Base-by-base conservation (phyloP, 1,140 invertebrate species). In the Trachelipus rathkii region DNA sequence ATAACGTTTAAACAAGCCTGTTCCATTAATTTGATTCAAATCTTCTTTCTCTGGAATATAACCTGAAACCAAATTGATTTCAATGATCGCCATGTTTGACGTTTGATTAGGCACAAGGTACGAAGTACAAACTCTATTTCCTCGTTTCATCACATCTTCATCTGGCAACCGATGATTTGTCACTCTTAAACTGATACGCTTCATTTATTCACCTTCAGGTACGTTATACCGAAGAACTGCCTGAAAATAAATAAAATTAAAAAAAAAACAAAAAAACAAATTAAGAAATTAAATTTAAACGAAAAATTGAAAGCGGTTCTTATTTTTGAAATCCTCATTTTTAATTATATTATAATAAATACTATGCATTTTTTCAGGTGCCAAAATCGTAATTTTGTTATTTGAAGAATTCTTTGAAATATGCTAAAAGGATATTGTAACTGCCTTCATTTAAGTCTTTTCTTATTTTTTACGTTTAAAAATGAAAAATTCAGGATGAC, bases 1-100 rank as follows among this genome's bases (percentile, higher is more conserved):
- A 46, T 87, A 83, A 10, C 85, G 82, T 73, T 86, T 86, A 19
- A 87, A 53, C 21, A 81, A 44, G 19, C 76, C 77, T 15, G 80
- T 75, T 2, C 76, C 78, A 67, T 79, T 77, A 50, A 79, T 46
- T 53, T 74, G 69, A 44, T 81, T 75, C 45, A 82, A 73, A 66
- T 77, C 76, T n/a, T 33, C 44, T 43, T 77, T 76, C 11, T 77
- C 74, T 43, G 78, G 76, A 46, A 79, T 77, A 33, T 79, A 82
- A 19, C 82, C 82, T 43, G 80, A 81, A n/a, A 82, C 70, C 10
- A 82, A 53, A 15, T 77, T 75, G 9, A 82, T 67, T 46, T 82
- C 82, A 8, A 82, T 79, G 70, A 82, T 69, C 11, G 74, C 82
- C 82, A 82, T 82, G 78, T 82, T 82, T 24, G 80, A 76, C n/a